Percentiles rank a stretch among this genome's conserved stretches.
Evolutionary conservation across 2,797 vertebrate genomes (phyloP).

Genomic region (Merluccius polli): DNA sequence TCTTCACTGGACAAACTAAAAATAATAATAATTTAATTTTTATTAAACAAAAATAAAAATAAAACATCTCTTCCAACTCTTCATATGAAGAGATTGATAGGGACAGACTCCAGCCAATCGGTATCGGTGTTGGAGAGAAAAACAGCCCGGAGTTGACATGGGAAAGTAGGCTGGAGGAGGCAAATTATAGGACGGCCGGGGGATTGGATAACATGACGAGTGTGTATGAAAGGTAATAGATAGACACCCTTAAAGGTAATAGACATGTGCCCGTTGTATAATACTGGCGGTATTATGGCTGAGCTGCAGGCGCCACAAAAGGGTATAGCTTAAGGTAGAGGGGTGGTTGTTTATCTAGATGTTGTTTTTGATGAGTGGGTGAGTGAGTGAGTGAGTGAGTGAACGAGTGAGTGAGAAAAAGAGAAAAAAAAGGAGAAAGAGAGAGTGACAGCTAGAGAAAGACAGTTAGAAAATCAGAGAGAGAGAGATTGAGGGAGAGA

Average conservation of each 20-base stretch:
- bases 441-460: constrained; percentile 6
- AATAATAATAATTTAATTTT: neutral
- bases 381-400: neutral
- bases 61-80: neutral
- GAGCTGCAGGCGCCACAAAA: neutral
- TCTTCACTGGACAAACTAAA: neutral
- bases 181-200: neutral
- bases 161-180: neutral
- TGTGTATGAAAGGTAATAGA: neutral
- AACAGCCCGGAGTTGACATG: neutral
- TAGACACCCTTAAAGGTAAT: neutral
- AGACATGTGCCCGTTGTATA: neutral
- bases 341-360: neutral
- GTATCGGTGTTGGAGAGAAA: neutral
- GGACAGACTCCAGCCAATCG: neutral
- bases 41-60: neutral
- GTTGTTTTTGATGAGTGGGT: neutral
- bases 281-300: neutral
- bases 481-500: constrained; percentile 2
- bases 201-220: neutral
- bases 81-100: neutral
- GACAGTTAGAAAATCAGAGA: constrained; percentile 21
- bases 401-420: neutral
- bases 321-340: neutral
- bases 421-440: neutral